Conservation (phyloP, 2,113 vertebrate species). For the Pterocles orientalis region DNA sequence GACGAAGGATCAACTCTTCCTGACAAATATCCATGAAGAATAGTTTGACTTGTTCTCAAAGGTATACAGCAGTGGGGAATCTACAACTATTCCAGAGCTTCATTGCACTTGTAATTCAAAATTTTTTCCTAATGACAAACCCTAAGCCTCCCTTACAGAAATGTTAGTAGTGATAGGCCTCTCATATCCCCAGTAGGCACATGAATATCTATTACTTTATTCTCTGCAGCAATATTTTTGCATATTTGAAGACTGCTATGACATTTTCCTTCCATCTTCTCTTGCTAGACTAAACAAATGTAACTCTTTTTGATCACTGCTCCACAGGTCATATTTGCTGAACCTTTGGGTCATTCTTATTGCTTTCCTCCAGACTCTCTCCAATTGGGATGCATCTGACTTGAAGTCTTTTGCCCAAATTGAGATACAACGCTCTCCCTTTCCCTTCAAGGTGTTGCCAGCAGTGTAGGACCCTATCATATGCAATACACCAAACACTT, state of each 20-base stretch:
- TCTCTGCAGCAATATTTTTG: neutral
- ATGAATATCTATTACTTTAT: neutral
- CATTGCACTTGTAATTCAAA: neutral
- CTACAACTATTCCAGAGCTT: neutral
- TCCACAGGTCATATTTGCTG: neutral
- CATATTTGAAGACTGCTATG: neutral
- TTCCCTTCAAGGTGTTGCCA: neutral
- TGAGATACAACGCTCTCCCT: neutral
- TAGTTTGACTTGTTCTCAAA: neutral
- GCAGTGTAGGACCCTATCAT: neutral
- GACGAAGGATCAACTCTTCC: neutral
- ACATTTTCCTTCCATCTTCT: neutral
- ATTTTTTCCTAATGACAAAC: neutral
- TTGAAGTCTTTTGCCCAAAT: neutral
- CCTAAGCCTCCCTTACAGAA: neutral
- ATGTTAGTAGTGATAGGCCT: neutral
- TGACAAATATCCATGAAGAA: neutral
- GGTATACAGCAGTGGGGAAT: neutral
- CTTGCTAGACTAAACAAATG: neutral
- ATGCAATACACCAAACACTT: neutral
- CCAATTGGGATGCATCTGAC: neutral
- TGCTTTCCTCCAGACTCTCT: neutral
- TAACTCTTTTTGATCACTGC: neutral
- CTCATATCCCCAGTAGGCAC: neutral
- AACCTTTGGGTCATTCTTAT: neutral